Conservation (phyloP, 2,888 invertebrate genomes). For the Charanyca ferruginea region DNA sequence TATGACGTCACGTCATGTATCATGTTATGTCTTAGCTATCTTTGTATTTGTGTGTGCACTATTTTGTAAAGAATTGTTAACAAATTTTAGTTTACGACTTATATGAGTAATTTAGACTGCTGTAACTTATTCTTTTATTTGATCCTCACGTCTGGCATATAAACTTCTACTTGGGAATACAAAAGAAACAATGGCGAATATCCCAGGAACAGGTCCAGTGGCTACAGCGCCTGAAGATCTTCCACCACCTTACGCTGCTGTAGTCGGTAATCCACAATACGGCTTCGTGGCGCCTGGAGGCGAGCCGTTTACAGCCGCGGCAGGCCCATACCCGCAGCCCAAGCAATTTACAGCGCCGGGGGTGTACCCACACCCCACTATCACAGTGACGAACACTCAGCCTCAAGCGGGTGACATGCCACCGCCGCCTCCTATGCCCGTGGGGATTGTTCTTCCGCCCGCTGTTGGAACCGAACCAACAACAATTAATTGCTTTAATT, state of each 20-base stretch:
- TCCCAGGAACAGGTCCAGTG: slow-evolving; percentile 71
- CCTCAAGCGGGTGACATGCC: slow-evolving; percentile 74
- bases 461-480: slow-evolving; percentile 87
- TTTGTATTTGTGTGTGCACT: slow-evolving; percentile 38
- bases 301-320: slow-evolving; percentile 52
- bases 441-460: slow-evolving; percentile 82
- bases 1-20: slow-evolving; percentile 67
- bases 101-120: slow-evolving; percentile 7
- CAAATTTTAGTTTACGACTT: slow-evolving; percentile 51
- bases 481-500: slow-evolving; percentile 86
- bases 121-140: slow-evolving; percentile 14
- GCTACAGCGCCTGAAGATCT: slow-evolving; percentile 83
- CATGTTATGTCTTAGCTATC: slow-evolving; percentile 60
- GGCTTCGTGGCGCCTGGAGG: slow-evolving; percentile 77
- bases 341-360: slow-evolving; percentile 85
- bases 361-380: slow-evolving; percentile 84
- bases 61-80: slow-evolving; percentile 42
- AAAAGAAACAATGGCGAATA: slow-evolving; percentile 74
- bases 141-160: slow-evolving; percentile 3
- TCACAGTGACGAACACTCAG: slow-evolving; percentile 75
- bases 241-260: slow-evolving; percentile 87
- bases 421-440: slow-evolving; percentile 74
- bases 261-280: slow-evolving; percentile 85
- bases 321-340: slow-evolving; percentile 67
- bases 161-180: slow-evolving; percentile 9